Percentiles rank a stretch among this genome's conserved stretches.
These are phyloP conservation scores for Salmo trutta DNA, from an alignment of 2,797 vertebrate species.

Conservation along the genomic window DNA sequence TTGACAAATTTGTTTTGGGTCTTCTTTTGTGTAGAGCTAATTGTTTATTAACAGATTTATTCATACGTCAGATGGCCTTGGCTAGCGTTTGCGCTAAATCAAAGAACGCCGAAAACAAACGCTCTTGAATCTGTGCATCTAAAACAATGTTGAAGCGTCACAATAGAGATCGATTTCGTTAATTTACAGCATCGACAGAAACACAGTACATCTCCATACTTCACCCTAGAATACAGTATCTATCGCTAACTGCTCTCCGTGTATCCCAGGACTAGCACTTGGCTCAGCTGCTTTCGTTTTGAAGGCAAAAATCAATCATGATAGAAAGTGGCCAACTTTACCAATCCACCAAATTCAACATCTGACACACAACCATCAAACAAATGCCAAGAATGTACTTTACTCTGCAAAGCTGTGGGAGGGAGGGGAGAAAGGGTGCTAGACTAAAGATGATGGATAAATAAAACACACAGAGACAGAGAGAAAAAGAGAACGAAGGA, in stretches of 20 bases:
- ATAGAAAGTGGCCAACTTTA: constrained; percentile 10
- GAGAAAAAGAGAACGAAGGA: neutral
- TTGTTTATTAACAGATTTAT: neutral
- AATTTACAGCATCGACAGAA: too few species aligned
- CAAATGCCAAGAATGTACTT: constrained; percentile 1
- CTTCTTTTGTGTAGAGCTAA: neutral
- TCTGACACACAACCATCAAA: constrained; percentile 33
- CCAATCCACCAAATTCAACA: constrained; percentile 20
- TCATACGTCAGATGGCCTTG: neutral
- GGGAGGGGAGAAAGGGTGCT: neutral
- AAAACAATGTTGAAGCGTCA: neutral
- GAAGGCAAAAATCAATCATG: constrained; percentile 21
- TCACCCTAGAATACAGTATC: too few species aligned
- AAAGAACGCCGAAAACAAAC: neutral
- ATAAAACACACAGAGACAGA: neutral
- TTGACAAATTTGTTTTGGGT: neutral
- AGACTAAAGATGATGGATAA: neutral
- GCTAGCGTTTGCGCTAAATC: too few species aligned
- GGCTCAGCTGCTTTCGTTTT: neutral
- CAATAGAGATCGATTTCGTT: too few species aligned
- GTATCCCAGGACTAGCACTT: neutral
- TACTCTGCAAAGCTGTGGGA: neutral
- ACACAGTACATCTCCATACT: too few species aligned
- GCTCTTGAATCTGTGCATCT: neutral
- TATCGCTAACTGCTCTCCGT: neutral